Conservation (phyloP, 2,113 vertebrate genomes). For the Actinemys pallida region DNA sequence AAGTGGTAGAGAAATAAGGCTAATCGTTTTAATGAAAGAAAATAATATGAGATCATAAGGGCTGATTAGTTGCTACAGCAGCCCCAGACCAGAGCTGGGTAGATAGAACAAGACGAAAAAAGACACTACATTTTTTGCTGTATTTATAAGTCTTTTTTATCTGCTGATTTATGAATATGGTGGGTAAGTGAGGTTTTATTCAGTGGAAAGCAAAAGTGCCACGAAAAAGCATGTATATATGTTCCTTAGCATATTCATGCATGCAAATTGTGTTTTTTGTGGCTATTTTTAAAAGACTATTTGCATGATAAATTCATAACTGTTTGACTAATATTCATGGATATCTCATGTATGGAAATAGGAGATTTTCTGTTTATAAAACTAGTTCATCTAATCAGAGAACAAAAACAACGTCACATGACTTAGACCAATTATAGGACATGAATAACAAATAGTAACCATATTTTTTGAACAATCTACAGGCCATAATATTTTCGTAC, state of each 20-base stretch:
- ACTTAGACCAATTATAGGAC: neutral
- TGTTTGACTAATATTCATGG: neutral
- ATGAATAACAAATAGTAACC: neutral
- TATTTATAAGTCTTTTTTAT: rapidly evolving
- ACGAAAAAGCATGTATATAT: neutral
- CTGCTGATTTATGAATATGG: neutral
- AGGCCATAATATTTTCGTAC: neutral
- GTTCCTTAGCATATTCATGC: neutral
- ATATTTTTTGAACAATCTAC: neutral
- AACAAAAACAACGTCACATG: rapidly evolving
- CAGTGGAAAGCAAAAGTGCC: neutral
- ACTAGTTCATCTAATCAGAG: neutral
- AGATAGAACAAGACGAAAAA: neutral
- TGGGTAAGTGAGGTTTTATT: neutral
- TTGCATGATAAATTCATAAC: neutral
- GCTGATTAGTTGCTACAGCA: neutral
- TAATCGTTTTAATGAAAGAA: neutral
- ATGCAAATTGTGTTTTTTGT: neutral
- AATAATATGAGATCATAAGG: neutral
- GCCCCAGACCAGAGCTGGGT: neutral
- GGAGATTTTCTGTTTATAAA: neutral
- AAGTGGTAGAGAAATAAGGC: neutral
- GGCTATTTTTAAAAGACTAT: neutral
- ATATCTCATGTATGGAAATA: neutral
- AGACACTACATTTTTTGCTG: neutral